These are phyloP conservation scores for Datnioides undecimradiatus DNA, from an alignment of 2,113 vertebrate genomes.

Conservation along the genomic window DNA sequence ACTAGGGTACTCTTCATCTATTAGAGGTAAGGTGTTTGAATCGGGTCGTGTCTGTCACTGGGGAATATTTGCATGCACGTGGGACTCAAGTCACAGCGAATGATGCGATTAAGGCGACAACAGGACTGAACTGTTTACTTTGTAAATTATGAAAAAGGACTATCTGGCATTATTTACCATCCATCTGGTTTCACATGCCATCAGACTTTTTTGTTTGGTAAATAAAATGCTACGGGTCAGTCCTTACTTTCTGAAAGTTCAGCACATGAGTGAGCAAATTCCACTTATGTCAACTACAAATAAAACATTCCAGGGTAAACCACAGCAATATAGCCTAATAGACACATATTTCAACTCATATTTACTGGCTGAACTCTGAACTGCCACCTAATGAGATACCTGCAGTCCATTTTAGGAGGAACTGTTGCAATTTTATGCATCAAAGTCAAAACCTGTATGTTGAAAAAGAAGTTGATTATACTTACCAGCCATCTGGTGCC, in stretches of 20 bases:
- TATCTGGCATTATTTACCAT: not conserved
- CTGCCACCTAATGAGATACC: not conserved
- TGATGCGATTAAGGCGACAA: not conserved
- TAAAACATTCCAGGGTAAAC: not conserved
- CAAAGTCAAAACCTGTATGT: no score
- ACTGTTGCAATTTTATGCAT: not conserved
- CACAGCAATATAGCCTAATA: not conserved
- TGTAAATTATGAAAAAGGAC: not conserved
- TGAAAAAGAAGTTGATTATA: not conserved
- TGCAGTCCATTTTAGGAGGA: not conserved
- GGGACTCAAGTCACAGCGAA: not conserved
- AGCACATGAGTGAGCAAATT: not conserved
- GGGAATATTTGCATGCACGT: constrained; percentile 1
- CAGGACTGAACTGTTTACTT: not conserved
- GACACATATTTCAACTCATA: not conserved
- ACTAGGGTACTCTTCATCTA: constrained; percentile 99
- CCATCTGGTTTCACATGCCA: not conserved
- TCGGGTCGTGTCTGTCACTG: not conserved
- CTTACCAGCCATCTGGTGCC: no score
- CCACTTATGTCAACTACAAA: not conserved
- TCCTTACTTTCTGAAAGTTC: not conserved
- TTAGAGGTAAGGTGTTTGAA: constrained; percentile 85
- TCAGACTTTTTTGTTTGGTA: not conserved
- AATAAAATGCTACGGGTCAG: not conserved
- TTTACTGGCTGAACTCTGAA: no score